Evolutionary conservation across 2,797 vertebrate species (phyloP).

Genomic region (Schizothorax lantsangensis): DNA sequence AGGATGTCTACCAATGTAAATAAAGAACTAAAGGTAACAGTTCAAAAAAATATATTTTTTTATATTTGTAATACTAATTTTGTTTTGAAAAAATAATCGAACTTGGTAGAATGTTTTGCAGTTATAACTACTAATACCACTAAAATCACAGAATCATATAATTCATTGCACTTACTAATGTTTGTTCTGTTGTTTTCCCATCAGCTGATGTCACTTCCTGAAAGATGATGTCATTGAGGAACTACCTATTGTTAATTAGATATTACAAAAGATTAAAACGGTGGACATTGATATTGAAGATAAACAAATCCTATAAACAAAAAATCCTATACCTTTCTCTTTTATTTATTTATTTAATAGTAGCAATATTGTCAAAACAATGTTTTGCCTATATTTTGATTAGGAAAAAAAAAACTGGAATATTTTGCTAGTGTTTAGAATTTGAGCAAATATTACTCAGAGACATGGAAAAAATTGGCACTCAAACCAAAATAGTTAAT

Average conservation of each 20-base stretch:
- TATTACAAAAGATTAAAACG: no score
- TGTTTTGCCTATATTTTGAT: neutral
- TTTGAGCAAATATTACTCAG: neutral
- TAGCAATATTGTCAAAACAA: neutral
- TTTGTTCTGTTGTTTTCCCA: neutral
- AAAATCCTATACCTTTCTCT: neutral
- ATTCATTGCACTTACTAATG: neutral
- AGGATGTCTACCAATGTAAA: neutral
- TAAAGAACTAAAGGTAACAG: neutral
- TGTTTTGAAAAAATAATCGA: neutral
- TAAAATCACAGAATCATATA: neutral
- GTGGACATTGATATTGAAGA: neutral
- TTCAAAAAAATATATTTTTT: no score
- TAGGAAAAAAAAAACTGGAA: neutral
- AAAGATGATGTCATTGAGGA: neutral
- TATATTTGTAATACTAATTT: neutral
- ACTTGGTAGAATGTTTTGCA: no score
- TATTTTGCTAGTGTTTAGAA: neutral
- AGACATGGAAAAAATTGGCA: neutral
- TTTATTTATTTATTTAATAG: neutral
- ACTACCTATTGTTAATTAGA: neutral
- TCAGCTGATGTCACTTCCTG: constrained; percentile 9
- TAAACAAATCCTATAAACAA: neutral
- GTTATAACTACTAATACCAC: neutral
- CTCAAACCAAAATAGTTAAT: neutral